phyloP scores from a whole-genome alignment of 1,140 invertebrate species.

The Brachionus rubens region DNA sequence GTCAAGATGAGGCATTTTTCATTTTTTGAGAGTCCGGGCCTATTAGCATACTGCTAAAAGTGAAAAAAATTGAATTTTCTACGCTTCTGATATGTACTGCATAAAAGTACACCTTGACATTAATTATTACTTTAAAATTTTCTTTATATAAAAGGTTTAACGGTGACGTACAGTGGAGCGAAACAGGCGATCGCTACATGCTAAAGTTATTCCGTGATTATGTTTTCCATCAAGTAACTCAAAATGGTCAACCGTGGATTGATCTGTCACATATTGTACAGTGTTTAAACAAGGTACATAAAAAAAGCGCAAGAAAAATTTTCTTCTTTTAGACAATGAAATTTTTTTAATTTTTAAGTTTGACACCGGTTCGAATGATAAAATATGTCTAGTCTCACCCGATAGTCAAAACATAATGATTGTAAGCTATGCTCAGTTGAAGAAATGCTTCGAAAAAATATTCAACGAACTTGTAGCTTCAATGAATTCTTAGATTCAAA shows the following conservation, averaged over 20 bases:
- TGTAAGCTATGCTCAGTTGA: slow-evolving; percentile 87
- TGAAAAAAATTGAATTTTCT: too few relatives aligned
- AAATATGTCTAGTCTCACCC: slow-evolving; percentile 89
- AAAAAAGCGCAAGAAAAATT: too few relatives aligned
- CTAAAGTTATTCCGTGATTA: slow-evolving; percentile 96
- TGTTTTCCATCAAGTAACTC: slow-evolving; percentile 84
- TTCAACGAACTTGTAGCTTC: slow-evolving; percentile 73
- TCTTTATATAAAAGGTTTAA: neutral
- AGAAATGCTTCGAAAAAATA: slow-evolving; percentile 85
- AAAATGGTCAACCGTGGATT: slow-evolving; percentile 87
- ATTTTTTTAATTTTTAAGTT: slow-evolving; percentile 54
- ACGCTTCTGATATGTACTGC: too few relatives aligned
- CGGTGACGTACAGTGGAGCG: slow-evolving; percentile 83
- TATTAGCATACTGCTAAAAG: too few relatives aligned
- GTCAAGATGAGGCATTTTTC: too few relatives aligned
- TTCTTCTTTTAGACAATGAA: slow-evolving; percentile 12
- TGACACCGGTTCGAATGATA: slow-evolving; percentile 76
- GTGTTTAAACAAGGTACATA: slow-evolving; percentile 88
- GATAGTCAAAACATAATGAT: slow-evolving; percentile 92
- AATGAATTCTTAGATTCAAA: slow-evolving; percentile 33
- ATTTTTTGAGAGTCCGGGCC: too few relatives aligned
- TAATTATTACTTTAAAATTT: neutral
- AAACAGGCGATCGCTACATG: slow-evolving; percentile 95
- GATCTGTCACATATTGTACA: slow-evolving; percentile 90
- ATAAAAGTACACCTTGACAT: too few relatives aligned